Conservation (phyloP, 2,113 vertebrate species). For the Aspiorhynchus laticeps region DNA sequence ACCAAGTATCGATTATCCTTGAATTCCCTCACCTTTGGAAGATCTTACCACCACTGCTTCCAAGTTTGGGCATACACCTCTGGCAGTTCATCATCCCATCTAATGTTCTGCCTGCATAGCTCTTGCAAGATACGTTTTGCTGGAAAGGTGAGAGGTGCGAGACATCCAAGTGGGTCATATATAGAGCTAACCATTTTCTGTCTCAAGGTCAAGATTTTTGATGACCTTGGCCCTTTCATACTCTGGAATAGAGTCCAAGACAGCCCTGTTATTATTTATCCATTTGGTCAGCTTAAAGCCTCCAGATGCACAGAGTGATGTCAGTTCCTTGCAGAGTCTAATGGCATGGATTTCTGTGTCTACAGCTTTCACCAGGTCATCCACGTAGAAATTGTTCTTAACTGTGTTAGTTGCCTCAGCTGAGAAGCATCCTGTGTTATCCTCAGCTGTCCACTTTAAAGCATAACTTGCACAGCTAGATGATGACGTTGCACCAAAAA, state of each 20-base stretch:
- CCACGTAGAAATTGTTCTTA: background rate
- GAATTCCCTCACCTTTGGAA: background rate
- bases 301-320: conserved; percentile 18
- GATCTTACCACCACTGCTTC: conserved; percentile 25
- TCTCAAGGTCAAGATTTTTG: conserved; percentile 17
- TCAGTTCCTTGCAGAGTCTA: background rate
- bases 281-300: conserved; percentile 42
- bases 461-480: no score
- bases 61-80: background rate
- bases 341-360: background rate
- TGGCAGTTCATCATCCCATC: conserved; percentile 31
- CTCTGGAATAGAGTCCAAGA: conserved; percentile 22
- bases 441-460: no score
- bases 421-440: no score
- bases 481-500: no score
- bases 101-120: conserved; percentile 20
- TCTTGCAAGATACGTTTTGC: conserved; percentile 23
- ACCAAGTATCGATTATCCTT: background rate
- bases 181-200: conserved; percentile 39
- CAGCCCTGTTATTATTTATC: conserved; percentile 34
- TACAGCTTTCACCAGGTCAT: no score
- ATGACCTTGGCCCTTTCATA: conserved; percentile 3
- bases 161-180: conserved; percentile 13
- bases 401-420: no score
- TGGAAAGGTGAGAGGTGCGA: background rate